Percentiles rank a stretch among this genome's conserved stretches.
phyloP scores from a whole-genome alignment of 2,888 invertebrate species.

The Apodemia duryi region DNA sequence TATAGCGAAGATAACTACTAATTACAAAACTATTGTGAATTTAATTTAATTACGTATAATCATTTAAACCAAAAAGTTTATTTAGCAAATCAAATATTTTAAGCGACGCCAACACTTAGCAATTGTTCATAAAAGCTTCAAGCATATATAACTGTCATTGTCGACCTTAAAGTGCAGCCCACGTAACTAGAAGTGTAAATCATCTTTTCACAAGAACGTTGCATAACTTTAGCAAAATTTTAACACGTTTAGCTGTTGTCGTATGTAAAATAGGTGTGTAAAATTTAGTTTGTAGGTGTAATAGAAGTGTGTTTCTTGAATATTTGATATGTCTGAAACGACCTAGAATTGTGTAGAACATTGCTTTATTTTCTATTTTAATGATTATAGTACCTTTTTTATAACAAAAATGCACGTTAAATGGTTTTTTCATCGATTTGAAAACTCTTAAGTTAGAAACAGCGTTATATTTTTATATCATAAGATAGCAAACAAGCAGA shows the following conservation, averaged over 20 bases:
- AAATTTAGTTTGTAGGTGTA: neutral
- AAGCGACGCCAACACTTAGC: conserved; percentile 41
- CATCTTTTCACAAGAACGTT: conserved; percentile 57
- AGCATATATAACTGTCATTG: conserved; percentile 64
- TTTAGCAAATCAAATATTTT: conserved; percentile 27
- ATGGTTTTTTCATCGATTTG: too few species aligned
- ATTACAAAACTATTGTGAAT: neutral
- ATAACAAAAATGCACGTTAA: too few species aligned
- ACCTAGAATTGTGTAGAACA: too few species aligned
- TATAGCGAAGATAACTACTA: neutral
- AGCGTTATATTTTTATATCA: too few species aligned
- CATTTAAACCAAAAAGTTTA: neutral
- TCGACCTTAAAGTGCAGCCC: conserved; percentile 66
- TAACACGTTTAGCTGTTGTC: conserved; percentile 60
- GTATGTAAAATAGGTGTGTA: neutral
- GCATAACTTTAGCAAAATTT: conserved; percentile 48
- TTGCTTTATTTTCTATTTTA: too few species aligned
- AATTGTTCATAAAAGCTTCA: conserved; percentile 51
- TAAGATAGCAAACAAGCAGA: too few species aligned
- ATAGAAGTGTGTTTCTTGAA: neutral
- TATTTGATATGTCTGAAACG: neutral
- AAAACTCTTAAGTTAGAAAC: too few species aligned
- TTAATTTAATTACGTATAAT: neutral
- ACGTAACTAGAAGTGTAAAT: conserved; percentile 48
- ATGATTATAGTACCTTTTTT: too few species aligned